These are phyloP conservation scores for Oryzias melastigma DNA, from an alignment of 2,113 vertebrate genomes.

Conservation along the genomic window DNA sequence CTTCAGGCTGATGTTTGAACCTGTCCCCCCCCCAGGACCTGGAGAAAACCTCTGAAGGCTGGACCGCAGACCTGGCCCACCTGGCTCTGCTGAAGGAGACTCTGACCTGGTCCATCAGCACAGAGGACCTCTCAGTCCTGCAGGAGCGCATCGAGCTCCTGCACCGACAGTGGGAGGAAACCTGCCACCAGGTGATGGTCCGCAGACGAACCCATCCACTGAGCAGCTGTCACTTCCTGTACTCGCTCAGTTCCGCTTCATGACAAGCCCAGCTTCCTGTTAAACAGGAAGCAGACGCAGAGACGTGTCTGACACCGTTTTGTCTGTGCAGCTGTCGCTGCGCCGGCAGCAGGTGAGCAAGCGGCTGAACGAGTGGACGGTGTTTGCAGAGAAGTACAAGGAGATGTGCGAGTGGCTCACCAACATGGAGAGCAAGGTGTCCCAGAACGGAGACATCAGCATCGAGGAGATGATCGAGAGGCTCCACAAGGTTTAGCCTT, in stretches of 20 bases:
- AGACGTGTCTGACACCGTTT: not conserved
- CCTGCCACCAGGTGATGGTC: conserved; percentile 87
- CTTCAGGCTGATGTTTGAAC: not conserved
- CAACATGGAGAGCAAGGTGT: conserved; percentile 95
- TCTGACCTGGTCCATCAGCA: conserved; percentile 80
- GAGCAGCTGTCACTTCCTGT: too few species aligned
- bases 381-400: conserved; percentile 94
- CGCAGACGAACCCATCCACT: not conserved
- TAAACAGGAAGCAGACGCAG: not conserved
- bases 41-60: conserved; percentile 86
- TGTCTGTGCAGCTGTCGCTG: conserved; percentile 82
- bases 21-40: conserved; percentile 78
- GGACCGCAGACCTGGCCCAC: conserved; percentile 88
- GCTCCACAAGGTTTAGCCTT: conserved; percentile 86
- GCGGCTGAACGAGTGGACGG: conserved; percentile 90
- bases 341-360: conserved; percentile 88
- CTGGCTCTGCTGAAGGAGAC: conserved; percentile 82
- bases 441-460: conserved; percentile 93
- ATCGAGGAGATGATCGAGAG: conserved; percentile 99
- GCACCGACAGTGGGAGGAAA: conserved; percentile 94
- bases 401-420: conserved; percentile 97
- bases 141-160: conserved; percentile 91
- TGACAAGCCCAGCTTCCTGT: too few species aligned
- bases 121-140: conserved; percentile 89
- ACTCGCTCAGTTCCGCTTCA: too few species aligned